Evolutionary conservation across 2,113 vertebrate genomes (phyloP), one percentile per base, ranked within the genome.

Genomic region (Tachycineta bicolor): DNA sequence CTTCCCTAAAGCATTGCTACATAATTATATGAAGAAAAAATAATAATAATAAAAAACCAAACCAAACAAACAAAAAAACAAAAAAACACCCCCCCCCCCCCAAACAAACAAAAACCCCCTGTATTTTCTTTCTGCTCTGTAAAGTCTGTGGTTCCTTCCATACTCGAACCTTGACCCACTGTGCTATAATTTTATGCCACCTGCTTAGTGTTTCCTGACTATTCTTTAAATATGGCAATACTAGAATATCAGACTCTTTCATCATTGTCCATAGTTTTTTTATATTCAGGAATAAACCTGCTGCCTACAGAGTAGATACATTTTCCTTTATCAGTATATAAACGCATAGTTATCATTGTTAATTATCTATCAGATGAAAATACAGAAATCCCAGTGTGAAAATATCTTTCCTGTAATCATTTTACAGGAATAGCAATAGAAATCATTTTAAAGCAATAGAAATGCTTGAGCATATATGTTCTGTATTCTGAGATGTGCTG

Each of bases 401-500:
- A 92, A 20, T 52, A 10, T 19, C 81, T 93, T 43, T 78, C 33
- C 29, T 90, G 43, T 46, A 82, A 78, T 56, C 8, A n/a, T 88
- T 88, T 93, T 37, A 60, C 39, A 34, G 52, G 33, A 79, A 56
- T 47, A 65, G 5, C 11, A 47, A 47, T n/a, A 74, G 33, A 44
- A 73, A 46, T 63, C 26, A 47, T 74, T 74, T 55, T 47, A 39
- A 2, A 1, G 12, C 49, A 39, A 12, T 0, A 62, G 25, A 34
- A 77, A 58, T 50, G 5, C 10, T 63, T 67, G 17, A 59, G 28
- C 16, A 37, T 28, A 4, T 56, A 31, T 41, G 9, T 37, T 70
- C 0, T 1, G 8, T 69, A 29, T 29, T 47, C 19, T 76, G 60
- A 84, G 47, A 74, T 0, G 0, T 52, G 16, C 53, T 64, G 34